These are phyloP conservation scores for Sebastes cheni DNA, from an alignment of 2,797 vertebrate species.

Conservation along the genomic window DNA sequence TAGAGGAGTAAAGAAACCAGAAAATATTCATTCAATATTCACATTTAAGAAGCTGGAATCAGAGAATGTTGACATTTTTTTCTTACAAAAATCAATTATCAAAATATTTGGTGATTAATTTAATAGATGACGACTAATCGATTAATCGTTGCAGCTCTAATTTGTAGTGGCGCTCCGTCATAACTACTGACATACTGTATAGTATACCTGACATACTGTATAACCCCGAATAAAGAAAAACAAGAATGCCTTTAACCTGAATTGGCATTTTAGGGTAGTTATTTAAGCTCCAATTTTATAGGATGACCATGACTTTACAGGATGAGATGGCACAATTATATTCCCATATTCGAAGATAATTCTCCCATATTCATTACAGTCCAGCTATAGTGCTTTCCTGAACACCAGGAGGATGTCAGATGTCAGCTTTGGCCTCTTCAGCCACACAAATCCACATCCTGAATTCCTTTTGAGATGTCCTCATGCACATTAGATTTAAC, in stretches of 20 bases:
- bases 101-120: not conserved
- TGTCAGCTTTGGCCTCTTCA: constrained; percentile 2
- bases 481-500: not conserved
- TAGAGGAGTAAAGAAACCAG: no score
- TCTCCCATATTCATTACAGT: not conserved
- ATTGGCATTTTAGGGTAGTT: not conserved
- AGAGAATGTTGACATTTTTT: no score
- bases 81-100: no score
- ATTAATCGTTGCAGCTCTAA: no score
- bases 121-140: no score
- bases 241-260: not conserved
- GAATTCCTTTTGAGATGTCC: constrained; percentile 2
- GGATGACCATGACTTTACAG: not conserved
- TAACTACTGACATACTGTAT: not conserved
- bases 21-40: no score
- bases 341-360: not conserved
- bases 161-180: not conserved
- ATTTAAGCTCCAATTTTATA: not conserved
- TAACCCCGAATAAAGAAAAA: not conserved
- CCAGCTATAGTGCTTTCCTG: not conserved
- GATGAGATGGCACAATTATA: not conserved
- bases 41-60: no score
- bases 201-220: not conserved
- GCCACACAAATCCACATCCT: not conserved
- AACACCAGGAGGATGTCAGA: not conserved